Evolutionary conservation across 2,797 vertebrate species (phyloP).

Genomic region (Fringilla coelebs): DNA sequence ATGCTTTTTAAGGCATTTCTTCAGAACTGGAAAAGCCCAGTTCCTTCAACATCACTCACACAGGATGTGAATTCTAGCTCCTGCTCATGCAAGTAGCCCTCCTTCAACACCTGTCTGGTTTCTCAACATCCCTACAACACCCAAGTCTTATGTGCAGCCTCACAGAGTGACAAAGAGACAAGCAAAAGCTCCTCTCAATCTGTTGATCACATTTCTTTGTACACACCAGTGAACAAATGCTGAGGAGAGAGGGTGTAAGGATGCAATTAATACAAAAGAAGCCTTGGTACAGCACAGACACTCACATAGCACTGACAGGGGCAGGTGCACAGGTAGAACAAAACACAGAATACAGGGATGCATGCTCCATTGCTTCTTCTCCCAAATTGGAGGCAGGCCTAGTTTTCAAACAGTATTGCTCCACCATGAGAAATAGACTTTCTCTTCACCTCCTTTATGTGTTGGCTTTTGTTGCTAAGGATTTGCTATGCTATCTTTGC

Average conservation of each 20-base stretch:
- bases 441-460: background rate
- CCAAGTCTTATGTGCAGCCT: background rate
- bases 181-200: background rate
- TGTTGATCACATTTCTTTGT: background rate
- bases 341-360: background rate
- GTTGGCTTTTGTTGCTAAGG: background rate
- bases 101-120: background rate
- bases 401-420: background rate
- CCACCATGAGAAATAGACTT: background rate
- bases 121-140: background rate
- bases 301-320: background rate
- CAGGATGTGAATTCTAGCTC: fast-evolving
- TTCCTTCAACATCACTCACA: background rate
- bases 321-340: background rate
- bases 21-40: background rate
- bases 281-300: background rate
- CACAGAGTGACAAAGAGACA: fast-evolving
- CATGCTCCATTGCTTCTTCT: background rate
- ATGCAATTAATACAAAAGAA: background rate
- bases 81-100: background rate
- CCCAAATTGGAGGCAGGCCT: background rate
- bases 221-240: background rate
- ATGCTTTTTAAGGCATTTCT: background rate
- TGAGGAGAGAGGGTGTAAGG: background rate
- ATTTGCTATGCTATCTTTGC: background rate